Base-by-base conservation (phyloP, 1,140 invertebrate species). In the Drosophila kepulauana region DNA sequence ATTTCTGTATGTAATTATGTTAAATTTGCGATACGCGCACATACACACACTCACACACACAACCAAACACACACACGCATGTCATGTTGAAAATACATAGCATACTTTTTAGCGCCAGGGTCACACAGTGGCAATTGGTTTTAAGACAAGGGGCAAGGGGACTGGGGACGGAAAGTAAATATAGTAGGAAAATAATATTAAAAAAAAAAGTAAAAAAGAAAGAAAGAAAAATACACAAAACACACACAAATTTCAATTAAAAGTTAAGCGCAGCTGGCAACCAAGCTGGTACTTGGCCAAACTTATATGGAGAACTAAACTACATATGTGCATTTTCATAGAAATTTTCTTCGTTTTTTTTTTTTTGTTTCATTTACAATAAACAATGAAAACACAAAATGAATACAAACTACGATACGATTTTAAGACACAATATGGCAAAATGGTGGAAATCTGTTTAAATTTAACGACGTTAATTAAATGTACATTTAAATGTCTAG, bases 1-100 rank as follows among this genome's bases (percentile, higher is more conserved):
- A 85, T 84, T 85, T 77, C 73, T 85, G 81, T 85, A 84, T 84
- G 81, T 84, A 84, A 80, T 84, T 76, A 84, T 70, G 38, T 57
- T 72, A 63, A 77, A 66, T 77, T 45, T 73, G 68, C 58, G 28
- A 61, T 79, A 65, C 65, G 45, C 43, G 15, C 46, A 16, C 46
- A 63, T 41, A 59, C 33, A 51, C 2, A 25, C 10, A 57, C 8
- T 15, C 3, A 45, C 6, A 13, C 25, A 41, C 6, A 28, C 3
- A 51, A n/a, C 62, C 5, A 46, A 1, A 57, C 2, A 16, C n/a
- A 57, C 5, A 35, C 4, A 52, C 10, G 6, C 33, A 68, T 46
- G 48, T 30, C 30, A 68, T 46, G n/a, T 46, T 20, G 5, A 46
- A 71, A 81, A 66, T 15, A 38, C 16, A 41, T 68, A 61, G 76